Conservation (phyloP, 2,888 invertebrate species). For the Buathra laborator region DNA sequence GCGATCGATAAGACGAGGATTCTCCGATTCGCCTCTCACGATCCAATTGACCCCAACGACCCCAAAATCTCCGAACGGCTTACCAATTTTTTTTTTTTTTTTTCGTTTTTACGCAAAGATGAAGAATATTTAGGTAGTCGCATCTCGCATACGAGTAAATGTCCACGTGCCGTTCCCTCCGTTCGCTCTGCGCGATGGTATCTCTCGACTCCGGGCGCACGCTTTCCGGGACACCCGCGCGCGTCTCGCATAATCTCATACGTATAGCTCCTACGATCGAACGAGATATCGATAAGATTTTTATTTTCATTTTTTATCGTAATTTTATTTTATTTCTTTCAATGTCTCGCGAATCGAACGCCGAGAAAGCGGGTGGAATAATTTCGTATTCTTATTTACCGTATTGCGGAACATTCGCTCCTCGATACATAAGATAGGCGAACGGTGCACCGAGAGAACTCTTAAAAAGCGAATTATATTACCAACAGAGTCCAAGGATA, state of each 20-base stretch:
- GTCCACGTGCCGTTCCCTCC: neutral
- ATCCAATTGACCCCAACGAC: neutral
- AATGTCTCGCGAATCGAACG: slow-evolving; percentile 13
- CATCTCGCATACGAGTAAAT: neutral
- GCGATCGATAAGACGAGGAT: slow-evolving; percentile 8
- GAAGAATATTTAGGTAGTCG: slow-evolving; percentile 1
- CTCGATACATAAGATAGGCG: neutral
- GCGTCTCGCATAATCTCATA: slow-evolving; percentile 39
- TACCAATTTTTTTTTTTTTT: neutral
- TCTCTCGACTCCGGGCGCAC: slow-evolving; percentile 6
- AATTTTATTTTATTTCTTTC: slow-evolving; percentile 15
- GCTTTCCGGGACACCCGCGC: neutral
- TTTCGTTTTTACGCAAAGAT: no score
- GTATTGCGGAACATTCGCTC: neutral
- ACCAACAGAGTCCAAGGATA: slow-evolving; percentile 14
- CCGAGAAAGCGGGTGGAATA: slow-evolving; percentile 17
- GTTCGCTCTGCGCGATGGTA: slow-evolving; percentile 3
- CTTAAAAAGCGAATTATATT: neutral
- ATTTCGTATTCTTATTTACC: slow-evolving; percentile 10
- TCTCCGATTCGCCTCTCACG: neutral
- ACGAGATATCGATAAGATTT: neutral
- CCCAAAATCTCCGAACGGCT: neutral
- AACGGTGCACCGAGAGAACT: neutral
- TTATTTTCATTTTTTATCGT: neutral
- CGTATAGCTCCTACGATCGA: neutral